These are phyloP conservation scores for Actinia equina DNA, from an alignment of 64 coral and sea anemone genomes.

Conservation along the genomic window DNA sequence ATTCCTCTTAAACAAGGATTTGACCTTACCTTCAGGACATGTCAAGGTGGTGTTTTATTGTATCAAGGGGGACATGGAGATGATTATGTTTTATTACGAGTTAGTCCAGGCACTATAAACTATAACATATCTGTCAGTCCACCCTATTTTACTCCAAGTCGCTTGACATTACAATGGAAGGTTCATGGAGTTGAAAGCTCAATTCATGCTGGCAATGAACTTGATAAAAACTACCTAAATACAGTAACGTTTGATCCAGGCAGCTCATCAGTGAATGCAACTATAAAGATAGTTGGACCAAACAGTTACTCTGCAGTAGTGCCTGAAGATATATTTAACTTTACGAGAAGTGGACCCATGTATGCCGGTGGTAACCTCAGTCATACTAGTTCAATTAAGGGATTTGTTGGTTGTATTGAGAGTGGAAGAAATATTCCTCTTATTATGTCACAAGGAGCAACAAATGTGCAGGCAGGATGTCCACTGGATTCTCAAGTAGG, in stretches of 20 bases:
- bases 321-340: conserved; percentile 32
- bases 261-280: conserved; percentile 43
- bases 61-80: conserved; percentile 37
- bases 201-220: conserved; percentile 47
- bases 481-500: conserved; percentile 24
- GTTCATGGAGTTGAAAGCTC: conserved; percentile 11
- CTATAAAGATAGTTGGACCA: conserved; percentile 23
- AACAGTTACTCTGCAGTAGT: conserved; percentile 1
- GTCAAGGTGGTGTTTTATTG: conserved; percentile 56
- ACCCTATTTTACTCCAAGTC: conserved; percentile 45
- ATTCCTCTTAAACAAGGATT: conserved; percentile 47
- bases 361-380: conserved; percentile 3
- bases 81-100: conserved; percentile 46
- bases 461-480: conserved; percentile 10
- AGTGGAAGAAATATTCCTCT: conserved; percentile 56
- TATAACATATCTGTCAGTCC: conserved; percentile 24
- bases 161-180: conserved; percentile 52
- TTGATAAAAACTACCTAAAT: conserved; percentile 53
- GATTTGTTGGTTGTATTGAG: conserved; percentile 68
- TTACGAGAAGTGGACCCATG: conserved; percentile 31
- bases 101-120: conserved; percentile 39
- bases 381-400: neutral
- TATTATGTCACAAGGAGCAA: neutral
- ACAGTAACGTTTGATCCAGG: conserved; percentile 45
- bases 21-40: conserved; percentile 65